Evolutionary conservation across 2,797 vertebrate species (phyloP), one percentile per base, ranked within the genome.

Genomic region (Pogonophryne albipinna): DNA sequence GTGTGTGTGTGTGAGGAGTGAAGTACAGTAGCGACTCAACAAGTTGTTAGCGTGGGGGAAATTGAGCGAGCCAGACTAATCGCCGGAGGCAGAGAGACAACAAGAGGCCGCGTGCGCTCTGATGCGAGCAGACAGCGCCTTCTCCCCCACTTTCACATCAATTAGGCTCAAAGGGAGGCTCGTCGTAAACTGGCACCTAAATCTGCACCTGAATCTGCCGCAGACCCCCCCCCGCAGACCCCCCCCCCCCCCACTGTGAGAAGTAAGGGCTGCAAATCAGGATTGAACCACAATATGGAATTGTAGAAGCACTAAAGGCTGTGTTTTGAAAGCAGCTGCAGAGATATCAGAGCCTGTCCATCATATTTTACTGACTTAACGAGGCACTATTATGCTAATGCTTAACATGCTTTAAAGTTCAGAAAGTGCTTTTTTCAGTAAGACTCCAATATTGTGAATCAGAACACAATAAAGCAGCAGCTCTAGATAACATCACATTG

Each of bases 151-250:
- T 58, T 83, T 83, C 84, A 59, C 47, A 69, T 14, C 60, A 69
- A 87, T 92, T 87, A 90, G 77, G 44, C 77, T 91, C 88, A 89
- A 85, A 85, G 79, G 49, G 80, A 83, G 74, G 53, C 70, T 50
- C 27, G n/a, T 73, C 8, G 9, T 20, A 9, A 64, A 59, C 71
- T 34, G 77, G 76, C 78, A 20, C 20, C 20, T 20, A 2, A 20
- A 20, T n/a, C n/a, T n/a, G 58, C 87, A 82, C 89, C 80, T 73
- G 78, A 64, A 78, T 52, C 71, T 51, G 44, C n/a, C 0, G 20
- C 20, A 20, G 20, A 2, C 20, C 20, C 20, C 20, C 20, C 20
- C 20, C 20, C 20, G 1, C 42, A 31, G 16, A 16, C 66, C 38
- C 8, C 74, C 41, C 69, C 70, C 57, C 82, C 20, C 3, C 23